Base-by-base conservation (phyloP, 2,888 invertebrate genomes). In the Asteroscopus sphinx region DNA sequence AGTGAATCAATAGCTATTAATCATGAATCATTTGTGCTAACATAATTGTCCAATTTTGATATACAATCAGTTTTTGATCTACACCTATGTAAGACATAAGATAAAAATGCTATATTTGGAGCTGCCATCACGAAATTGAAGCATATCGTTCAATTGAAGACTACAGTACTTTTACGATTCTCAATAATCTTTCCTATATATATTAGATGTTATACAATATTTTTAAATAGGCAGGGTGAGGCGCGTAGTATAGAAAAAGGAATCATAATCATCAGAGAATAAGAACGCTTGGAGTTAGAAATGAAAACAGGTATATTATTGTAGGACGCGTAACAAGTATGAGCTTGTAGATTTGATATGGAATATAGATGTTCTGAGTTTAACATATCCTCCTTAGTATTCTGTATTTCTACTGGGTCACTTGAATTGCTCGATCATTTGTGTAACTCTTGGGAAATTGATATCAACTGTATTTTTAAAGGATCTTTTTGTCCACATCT, bases 111-210 rank as follows among this genome's bases (percentile, higher is more conserved):
- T 74, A 77, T 70, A 77, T 79, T 79, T 76, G 85, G 87, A 83
- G 92, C 92, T 93, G 92, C 93, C 93, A 91, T 88, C 89, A 86
- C 80, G 92, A 88, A 92, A 93, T 91, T 92, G 81, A 93, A 91
- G 94, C 94, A 94, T 94, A 94, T 94, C 94, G 92, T 92, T 91
- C 87, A 87, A 92, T 85, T 89, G 85, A 94, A 94, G 94, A 94
- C 94, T 94, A 89, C 87, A 81, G 79, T 87, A 92, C 83, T 87
- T 91, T 89, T 92, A 92, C 89, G 84, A 88, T 88, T 89, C 89
- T 78, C 91, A 90, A 87, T 91, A 90, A 92, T 92, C 92, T 92
- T 90, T 93, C 92, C 93, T 94, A 93, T 92, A 92, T 92, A 88
- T 90, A 91, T 87, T 92, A 93, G 90, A 86, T 88, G 83, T 87